These are phyloP conservation scores for Lepus townsendii DNA, from an alignment of 2,797 vertebrate species.

Conservation along the genomic window DNA sequence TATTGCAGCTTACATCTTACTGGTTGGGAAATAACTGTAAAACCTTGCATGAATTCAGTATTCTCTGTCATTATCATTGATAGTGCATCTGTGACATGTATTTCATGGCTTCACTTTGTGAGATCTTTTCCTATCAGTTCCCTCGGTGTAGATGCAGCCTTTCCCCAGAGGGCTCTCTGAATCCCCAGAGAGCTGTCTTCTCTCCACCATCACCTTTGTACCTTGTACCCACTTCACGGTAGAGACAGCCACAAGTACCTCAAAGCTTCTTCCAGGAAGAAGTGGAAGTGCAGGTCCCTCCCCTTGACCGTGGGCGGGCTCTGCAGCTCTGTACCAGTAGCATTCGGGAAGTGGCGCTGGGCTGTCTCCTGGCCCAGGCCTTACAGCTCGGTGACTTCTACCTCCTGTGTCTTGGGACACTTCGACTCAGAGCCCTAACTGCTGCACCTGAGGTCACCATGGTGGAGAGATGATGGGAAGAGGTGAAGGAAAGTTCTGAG, in stretches of 20 bases:
- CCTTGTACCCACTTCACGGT: neutral
- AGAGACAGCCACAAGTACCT: neutral
- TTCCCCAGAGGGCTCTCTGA: neutral
- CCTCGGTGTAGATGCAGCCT: neutral
- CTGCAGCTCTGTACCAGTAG: neutral
- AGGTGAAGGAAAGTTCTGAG: neutral
- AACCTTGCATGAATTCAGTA: neutral
- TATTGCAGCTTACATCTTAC: neutral
- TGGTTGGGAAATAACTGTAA: neutral
- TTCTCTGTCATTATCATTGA: neutral
- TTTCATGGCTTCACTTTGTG: neutral
- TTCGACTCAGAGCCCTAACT: neutral
- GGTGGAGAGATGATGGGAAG: neutral
- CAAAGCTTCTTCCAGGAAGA: neutral
- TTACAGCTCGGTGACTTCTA: neutral
- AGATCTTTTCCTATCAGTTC: neutral
- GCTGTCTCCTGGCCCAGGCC: neutral
- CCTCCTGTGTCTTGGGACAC: neutral
- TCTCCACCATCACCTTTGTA: neutral
- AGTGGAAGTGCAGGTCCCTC: neutral
- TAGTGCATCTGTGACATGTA: neutral
- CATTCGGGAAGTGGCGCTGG: neutral
- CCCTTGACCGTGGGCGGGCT: neutral
- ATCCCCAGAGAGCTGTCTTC: neutral
- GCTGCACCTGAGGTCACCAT: neutral